phyloP scores from a whole-genome alignment of 2,888 invertebrate genomes.

The Drosophila hamatofila region DNA sequence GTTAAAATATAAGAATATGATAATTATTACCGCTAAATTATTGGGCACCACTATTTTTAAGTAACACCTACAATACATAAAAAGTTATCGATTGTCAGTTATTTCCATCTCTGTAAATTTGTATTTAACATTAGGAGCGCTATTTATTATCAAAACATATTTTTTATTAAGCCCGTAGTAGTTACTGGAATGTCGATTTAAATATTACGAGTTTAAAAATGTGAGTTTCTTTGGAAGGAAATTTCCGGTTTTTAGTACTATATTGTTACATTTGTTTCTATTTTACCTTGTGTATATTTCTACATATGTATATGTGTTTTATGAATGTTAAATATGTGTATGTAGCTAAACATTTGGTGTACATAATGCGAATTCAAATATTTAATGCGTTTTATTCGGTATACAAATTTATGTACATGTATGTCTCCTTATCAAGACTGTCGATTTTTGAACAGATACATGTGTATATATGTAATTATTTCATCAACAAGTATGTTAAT shows the following conservation, averaged over 20 bases:
- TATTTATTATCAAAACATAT: slow-evolving; percentile 60
- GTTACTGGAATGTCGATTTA: slow-evolving; percentile 21
- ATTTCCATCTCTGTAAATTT: slow-evolving; percentile 54
- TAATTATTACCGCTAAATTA: neutral
- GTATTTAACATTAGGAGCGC: slow-evolving; percentile 57
- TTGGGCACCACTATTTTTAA: neutral
- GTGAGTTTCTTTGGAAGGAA: slow-evolving; percentile 28
- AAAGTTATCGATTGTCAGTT: slow-evolving; percentile 39
- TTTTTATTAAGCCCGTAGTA: slow-evolving; percentile 17
- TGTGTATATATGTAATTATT: slow-evolving; percentile 16
- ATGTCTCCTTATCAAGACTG: neutral
- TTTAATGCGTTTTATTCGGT: neutral
- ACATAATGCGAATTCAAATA: slow-evolving; percentile 19
- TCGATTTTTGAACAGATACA: slow-evolving; percentile 15
- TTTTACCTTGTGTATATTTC: slow-evolving; percentile 15
- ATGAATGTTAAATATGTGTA: slow-evolving; percentile 18
- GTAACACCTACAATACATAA: neutral
- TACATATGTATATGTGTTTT: slow-evolving; percentile 25
- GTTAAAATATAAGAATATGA: no score
- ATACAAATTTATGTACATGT: slow-evolving; percentile 7
- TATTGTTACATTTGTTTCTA: neutral
- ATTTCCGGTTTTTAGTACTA: neutral
- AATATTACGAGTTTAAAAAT: slow-evolving; percentile 30
- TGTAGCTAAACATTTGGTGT: slow-evolving; percentile 19
- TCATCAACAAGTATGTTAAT: slow-evolving; percentile 53